phyloP scores from a whole-genome alignment of 2,888 invertebrate species.

The Drosophila melanosoma region DNA sequence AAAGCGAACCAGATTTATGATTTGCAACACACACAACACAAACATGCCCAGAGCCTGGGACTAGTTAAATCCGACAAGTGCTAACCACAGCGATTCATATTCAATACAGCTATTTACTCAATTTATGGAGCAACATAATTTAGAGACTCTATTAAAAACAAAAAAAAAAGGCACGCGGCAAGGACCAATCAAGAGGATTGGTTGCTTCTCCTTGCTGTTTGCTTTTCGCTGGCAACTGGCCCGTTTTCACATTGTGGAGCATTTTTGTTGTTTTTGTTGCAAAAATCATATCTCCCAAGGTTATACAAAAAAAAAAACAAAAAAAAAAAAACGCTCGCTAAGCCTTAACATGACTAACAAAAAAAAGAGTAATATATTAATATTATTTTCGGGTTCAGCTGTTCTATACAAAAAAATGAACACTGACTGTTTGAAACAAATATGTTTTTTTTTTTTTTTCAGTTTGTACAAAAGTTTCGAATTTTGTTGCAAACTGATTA shows the following conservation, averaged over 20 bases:
- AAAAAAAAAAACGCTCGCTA: not conserved
- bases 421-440: no score
- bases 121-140: constrained; percentile 74
- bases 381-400: not conserved
- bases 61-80: constrained; percentile 38
- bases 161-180: constrained; percentile 40
- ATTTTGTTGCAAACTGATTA: not conserved
- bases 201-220: not conserved
- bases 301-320: no score
- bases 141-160: constrained; percentile 66
- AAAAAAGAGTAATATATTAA: not conserved
- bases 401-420: not conserved
- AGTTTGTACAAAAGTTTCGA: not conserved
- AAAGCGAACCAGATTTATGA: constrained; percentile 12
- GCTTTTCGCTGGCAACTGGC: not conserved
- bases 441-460: no score
- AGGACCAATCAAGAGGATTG: not conserved
- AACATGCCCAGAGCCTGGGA: not conserved
- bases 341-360: not conserved
- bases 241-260: not conserved
- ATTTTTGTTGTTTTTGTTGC: no score
- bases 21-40: not conserved
- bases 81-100: constrained; percentile 70
- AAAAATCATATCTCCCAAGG: not conserved
- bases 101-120: constrained; percentile 71